A percentile compares a stretch with the other conserved stretches of the same genome.
Conservation (phyloP, 2,888 invertebrate species). For the Protophormia terraenovae region DNA sequence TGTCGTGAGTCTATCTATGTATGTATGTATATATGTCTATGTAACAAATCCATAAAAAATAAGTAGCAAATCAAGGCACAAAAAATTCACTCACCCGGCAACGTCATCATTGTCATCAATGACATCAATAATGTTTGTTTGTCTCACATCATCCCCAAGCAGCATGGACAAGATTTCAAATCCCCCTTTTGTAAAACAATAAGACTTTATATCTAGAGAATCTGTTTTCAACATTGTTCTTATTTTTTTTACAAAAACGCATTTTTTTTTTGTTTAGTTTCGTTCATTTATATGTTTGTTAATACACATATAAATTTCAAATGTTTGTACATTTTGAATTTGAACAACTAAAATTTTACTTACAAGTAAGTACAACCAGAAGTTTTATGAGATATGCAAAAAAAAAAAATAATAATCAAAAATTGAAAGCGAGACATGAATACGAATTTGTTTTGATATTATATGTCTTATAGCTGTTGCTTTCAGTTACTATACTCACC, state of each 20-base stretch:
- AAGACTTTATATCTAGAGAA: conserved; percentile 2
- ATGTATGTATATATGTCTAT: too few relatives aligned
- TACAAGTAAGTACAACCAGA: not conserved
- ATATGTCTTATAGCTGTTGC: not conserved
- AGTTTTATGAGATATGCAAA: conserved; percentile 35
- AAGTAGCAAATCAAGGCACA: not conserved
- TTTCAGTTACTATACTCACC: too few relatives aligned
- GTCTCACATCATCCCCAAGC: not conserved
- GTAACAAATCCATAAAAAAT: not conserved
- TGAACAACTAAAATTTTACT: not conserved
- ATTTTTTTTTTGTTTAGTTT: not conserved
- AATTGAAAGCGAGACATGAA: conserved; percentile 58
- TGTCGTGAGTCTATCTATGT: too few relatives aligned
- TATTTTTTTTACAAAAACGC: too few relatives aligned
- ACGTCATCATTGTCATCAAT: not conserved
- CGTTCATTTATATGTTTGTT: conserved; percentile 20
- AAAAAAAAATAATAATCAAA: conserved; percentile 37
- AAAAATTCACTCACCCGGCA: not conserved
- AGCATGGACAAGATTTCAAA: not conserved
- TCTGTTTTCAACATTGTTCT: not conserved
- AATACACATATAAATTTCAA: conserved; percentile 24
- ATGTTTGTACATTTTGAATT: not conserved
- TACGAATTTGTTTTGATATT: conserved; percentile 49
- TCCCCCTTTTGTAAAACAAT: not conserved
- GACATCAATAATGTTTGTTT: not conserved